Base-by-base conservation (phyloP, 2,888 invertebrate genomes). In the Lepidocyrtinus sp. region DNA sequence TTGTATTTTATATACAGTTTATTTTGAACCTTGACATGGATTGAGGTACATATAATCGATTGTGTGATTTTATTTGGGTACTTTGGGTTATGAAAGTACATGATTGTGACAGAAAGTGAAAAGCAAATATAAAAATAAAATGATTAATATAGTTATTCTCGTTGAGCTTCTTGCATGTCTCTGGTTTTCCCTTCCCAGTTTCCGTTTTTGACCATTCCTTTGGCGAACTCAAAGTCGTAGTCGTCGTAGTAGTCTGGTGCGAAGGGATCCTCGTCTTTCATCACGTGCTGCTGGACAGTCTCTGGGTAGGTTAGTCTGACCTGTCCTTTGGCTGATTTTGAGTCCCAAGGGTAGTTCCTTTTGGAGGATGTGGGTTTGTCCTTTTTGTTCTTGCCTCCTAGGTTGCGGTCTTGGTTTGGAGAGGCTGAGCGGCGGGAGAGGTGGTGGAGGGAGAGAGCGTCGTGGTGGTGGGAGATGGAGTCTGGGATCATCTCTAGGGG, bases 151-250 rank as follows among this genome's bases (percentile, higher is more conserved):
- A n/a, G n/a, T n/a, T n/a, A n/a, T n/a, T n/a, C n/a, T n/a, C n/a
- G n/a, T n/a, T n/a, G n/a, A n/a, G n/a, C 12, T 21, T 21, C 59
- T 9, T 21, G 19, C 59, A 59, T 59, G 1, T 59, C 21, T 21
- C 59, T 59, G 21, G 21, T 21, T 21, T 75, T 75, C 15, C 12
- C n/a, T 50, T 75, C 75, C 50, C 63, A 70, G 25, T 64, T 64
- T 2, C 70, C 63, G 45, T 76, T 76, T 7, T 61, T 63, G 1
- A 76, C n/a, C 50, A 61, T 63, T 0, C 76, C 63, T 65, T 76
- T 76, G 19, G 76, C 50, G 36, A 76, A 76, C 65, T 76, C 76
- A 22, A 76, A 76, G 36, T 76, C 76, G 45, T 76, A 76, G 17
- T 76, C 76, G 5, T 76, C 76, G 61, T 76, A 76, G 65, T 76